Percentiles rank a stretch among this genome's conserved stretches.
Evolutionary conservation across 2,888 invertebrate species (phyloP).

Genomic region (Drosophila aldrichi): DNA sequence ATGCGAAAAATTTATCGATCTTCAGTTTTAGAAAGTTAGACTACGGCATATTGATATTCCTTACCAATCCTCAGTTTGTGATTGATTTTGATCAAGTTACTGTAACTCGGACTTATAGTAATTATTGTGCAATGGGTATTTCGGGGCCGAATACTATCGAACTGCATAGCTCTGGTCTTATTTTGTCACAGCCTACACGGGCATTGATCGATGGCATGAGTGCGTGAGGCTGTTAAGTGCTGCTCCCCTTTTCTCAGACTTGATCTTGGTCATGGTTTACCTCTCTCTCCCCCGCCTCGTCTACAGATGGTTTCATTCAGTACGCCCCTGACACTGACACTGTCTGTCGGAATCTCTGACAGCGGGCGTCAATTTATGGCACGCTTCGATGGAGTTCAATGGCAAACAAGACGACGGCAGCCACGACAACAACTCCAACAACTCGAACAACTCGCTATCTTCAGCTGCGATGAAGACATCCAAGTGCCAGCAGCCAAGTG

Average conservation of each 20-base stretch:
- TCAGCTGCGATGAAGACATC: constrained; percentile 61
- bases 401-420: constrained; percentile 49
- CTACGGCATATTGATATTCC: background rate
- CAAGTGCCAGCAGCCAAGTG: constrained; percentile 44
- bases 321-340: constrained; percentile 25
- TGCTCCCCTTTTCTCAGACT: constrained; percentile 21
- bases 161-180: background rate
- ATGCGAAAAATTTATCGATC: background rate
- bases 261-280: constrained; percentile 26
- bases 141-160: no score
- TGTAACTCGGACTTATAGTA: background rate
- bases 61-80: background rate
- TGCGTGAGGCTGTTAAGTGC: constrained; percentile 57
- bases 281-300: background rate
- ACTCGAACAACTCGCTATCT: constrained; percentile 13
- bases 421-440: background rate
- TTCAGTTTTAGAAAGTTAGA: background rate
- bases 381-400: constrained; percentile 78
- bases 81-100: background rate
- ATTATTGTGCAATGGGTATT: background rate
- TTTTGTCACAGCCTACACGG: constrained; percentile 25
- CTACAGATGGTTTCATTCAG: constrained; percentile 9
- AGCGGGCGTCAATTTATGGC: constrained; percentile 78
- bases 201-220: constrained; percentile 57
- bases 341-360: constrained; percentile 51